Evolutionary conservation across 2,113 vertebrate species (phyloP), one percentile per base, ranked within the genome.

Genomic region (Hylia prasina): DNA sequence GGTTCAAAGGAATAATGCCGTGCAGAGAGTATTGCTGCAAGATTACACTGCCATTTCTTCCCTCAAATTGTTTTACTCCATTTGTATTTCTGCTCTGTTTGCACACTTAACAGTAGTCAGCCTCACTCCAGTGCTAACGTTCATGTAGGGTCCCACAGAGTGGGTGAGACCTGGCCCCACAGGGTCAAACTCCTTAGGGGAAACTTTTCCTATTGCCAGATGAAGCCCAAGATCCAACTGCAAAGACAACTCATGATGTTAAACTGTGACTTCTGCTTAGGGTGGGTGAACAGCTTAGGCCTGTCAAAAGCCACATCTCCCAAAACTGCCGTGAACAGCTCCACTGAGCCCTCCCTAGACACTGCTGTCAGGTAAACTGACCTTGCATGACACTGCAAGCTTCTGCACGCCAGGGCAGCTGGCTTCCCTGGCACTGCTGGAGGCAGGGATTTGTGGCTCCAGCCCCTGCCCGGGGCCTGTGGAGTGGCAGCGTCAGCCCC

Each of bases 101-200:
- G 58, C 70, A 40, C 22, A 23, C 37, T 57, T 30, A 60, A 60
- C 40, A 44, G 75, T 8, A 89, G 47, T 28, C 42, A 51, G 44
- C 87, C 58, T 35, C 9, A 1, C 27, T 20, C 56, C 18, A 1
- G 47, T 9, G 10, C 73, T 11, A 2, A 5, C 0, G 0, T 2
- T 30, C n/a, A 2, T 3, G 4, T 0, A 28, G 65, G 42, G 24
- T 47, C 22, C 72, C 61, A 15, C 2, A 16, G 27, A 0, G 61
- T 1, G 39, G 77, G 58, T 13, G 57, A 53, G 78, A 87, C 28
- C 50, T 70, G 70, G 87, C 47, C 31, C 71, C 39, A 5, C 1
- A 11, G 73, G 33, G 56, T 27, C 35, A 35, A 1, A 8, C 47
- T 48, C 44, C 76, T 27, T 1, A 5, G 14, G 19, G 7, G 12